Percentiles rank a stretch among this genome's conserved stretches.
Conservation (phyloP, 2,888 invertebrate species). For the Cantharis nigra region DNA sequence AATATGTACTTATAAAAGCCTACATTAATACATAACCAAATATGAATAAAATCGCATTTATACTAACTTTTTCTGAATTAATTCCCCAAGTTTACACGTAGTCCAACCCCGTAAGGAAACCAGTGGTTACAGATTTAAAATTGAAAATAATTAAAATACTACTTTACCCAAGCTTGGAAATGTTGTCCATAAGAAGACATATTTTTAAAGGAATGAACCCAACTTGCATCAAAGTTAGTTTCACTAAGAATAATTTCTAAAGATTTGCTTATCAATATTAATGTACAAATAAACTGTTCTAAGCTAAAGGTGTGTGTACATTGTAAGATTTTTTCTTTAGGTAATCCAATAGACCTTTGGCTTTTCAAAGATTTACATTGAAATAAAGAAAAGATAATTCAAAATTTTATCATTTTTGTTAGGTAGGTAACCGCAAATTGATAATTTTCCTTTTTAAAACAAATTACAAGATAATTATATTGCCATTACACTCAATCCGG, state of each 20-base stretch:
- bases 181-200: background rate
- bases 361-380: background rate
- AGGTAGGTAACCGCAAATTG: background rate
- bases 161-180: background rate
- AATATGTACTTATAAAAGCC: too few relatives aligned
- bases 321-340: background rate
- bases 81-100: too few relatives aligned
- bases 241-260: background rate
- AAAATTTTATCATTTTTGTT: background rate
- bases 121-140: too few relatives aligned
- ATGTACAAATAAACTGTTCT: too few relatives aligned
- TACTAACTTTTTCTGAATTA: too few relatives aligned
- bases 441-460: background rate
- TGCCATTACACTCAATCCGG: background rate
- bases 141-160: background rate
- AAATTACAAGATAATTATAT: background rate
- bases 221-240: background rate
- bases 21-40: too few relatives aligned
- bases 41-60: too few relatives aligned
- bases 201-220: background rate
- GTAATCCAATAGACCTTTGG: background rate
- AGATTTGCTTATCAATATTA: background rate
- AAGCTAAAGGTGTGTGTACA: background rate
- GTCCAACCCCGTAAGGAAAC: too few relatives aligned
- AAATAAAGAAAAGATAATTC: background rate